Evolutionary conservation across 1,140 invertebrate species (phyloP), one percentile per base, ranked within the genome.

Genomic region (Musca domestica): DNA sequence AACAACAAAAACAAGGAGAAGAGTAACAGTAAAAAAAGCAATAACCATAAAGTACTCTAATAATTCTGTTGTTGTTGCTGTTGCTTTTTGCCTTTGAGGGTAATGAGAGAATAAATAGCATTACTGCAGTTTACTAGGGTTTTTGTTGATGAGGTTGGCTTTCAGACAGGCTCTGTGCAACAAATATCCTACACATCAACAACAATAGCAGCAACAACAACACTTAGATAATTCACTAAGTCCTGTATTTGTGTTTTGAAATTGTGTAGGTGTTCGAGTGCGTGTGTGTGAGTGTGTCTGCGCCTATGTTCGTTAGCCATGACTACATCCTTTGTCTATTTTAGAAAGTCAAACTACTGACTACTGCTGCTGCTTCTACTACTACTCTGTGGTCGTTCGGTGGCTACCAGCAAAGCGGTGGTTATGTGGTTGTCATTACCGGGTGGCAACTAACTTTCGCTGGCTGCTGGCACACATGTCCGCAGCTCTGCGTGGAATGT

Each of bases 11-110:
- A 30, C n/a, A 30, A 17, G 2, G 9, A 15, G 23, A 58, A 58
- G 23, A 58, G 27, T 27, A 58, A 41, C 27, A n/a, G 34, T 22
- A 61, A 61, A 61, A 10, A 25, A 58, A 58, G 27, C 54, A 41
- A 41, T 41, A 41, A 41, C 34, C 34, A 41, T 41, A 41, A 41
- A 41, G 34, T 12, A 41, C 34, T 41, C 12, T 41, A 41, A 41
- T 41, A 41, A 41, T 7, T 41, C 12, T 41, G 34, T 41, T 41
- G 34, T 41, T 41, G 34, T 41, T 41, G 34, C 34, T 12, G 6
- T 41, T 41, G 27, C 27, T 30, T 30, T 9, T 41, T 41, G 34
- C 34, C 34, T 41, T 41, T n/a, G n/a, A 41, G 34, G 34, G 34
- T 41, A 10, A 41, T 41, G 34, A 41, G 34, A 41, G 34, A 41